Percentiles rank a stretch among this genome's conserved stretches.
Evolutionary conservation across 2,888 invertebrate species (phyloP).

Genomic region (Pristionchus mayeri): DNA sequence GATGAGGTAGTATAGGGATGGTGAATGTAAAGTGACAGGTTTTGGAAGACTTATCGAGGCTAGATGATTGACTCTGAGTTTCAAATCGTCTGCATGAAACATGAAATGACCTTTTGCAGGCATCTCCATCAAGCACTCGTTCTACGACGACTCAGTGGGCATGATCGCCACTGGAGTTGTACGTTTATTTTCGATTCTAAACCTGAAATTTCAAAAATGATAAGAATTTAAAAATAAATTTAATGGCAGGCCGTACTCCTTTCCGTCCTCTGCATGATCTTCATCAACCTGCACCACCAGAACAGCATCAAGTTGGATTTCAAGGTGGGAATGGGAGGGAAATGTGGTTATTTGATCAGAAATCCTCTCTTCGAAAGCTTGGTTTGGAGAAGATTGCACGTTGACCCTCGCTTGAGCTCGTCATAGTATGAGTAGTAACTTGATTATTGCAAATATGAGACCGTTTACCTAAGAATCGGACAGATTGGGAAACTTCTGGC

Average conservation of each 20-base stretch:
- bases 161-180: background rate
- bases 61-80: no score
- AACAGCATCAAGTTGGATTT: slow-evolving; percentile 60
- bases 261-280: slow-evolving; percentile 54
- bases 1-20: no score
- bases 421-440: no score
- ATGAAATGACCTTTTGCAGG: background rate
- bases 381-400: no score
- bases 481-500: background rate
- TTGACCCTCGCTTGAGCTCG: no score
- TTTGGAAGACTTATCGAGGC: no score
- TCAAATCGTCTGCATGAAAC: no score
- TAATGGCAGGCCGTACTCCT: slow-evolving; percentile 41
- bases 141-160: background rate
- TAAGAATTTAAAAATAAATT: background rate
- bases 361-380: background rate
- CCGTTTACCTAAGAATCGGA: no score
- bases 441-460: no score
- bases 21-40: no score
- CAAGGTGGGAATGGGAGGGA: slow-evolving; percentile 56
- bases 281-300: slow-evolving; percentile 64
- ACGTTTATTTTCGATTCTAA: background rate
- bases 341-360: background rate
- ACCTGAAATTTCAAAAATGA: background rate
- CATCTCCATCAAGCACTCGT: background rate